Evolutionary conservation across 1,140 invertebrate species (phyloP).

Genomic region (Pogonus chalceus): DNA sequence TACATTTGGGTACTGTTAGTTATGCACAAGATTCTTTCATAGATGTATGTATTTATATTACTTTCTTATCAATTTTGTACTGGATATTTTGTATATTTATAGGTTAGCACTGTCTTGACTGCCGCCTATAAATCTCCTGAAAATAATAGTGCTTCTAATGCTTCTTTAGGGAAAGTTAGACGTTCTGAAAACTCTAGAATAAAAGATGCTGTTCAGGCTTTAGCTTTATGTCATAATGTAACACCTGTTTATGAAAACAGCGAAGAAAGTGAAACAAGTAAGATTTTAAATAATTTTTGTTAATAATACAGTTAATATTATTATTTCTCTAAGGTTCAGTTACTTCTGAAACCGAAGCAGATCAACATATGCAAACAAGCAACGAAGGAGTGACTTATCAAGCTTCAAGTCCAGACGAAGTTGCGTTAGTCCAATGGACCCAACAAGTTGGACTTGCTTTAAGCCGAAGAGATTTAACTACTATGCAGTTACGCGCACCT

Average conservation of each 20-base stretch:
- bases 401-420: slow-evolving; percentile 96
- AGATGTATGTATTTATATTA: slow-evolving; percentile 47
- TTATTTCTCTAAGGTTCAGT: slow-evolving; percentile 43
- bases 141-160: slow-evolving; percentile 7
- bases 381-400: slow-evolving; percentile 44
- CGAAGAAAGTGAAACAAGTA: slow-evolving; percentile 35
- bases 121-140: slow-evolving; percentile 32
- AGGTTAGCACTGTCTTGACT: slow-evolving; percentile 34
- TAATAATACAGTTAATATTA: no score
- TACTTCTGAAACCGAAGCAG: slow-evolving; percentile 56
- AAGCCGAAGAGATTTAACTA: slow-evolving; percentile 66
- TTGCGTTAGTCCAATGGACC: slow-evolving; percentile 69
- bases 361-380: slow-evolving; percentile 46
- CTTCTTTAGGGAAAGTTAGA: slow-evolving; percentile 25
- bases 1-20: slow-evolving; percentile 83
- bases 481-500: slow-evolving; percentile 68
- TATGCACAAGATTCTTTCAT: slow-evolving; percentile 83
- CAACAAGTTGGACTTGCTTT: slow-evolving; percentile 70
- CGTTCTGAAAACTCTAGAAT: slow-evolving; percentile 67
- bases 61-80: slow-evolving; percentile 1
- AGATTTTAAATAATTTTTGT: slow-evolving; percentile 6
- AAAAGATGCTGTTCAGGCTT: slow-evolving; percentile 83
- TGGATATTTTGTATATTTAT: slow-evolving; percentile 8
- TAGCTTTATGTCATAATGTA: slow-evolving; percentile 98
- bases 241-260: slow-evolving; percentile 86